Conservation (phyloP, 2,113 vertebrate species). For the Odontesthes bonariensis region DNA sequence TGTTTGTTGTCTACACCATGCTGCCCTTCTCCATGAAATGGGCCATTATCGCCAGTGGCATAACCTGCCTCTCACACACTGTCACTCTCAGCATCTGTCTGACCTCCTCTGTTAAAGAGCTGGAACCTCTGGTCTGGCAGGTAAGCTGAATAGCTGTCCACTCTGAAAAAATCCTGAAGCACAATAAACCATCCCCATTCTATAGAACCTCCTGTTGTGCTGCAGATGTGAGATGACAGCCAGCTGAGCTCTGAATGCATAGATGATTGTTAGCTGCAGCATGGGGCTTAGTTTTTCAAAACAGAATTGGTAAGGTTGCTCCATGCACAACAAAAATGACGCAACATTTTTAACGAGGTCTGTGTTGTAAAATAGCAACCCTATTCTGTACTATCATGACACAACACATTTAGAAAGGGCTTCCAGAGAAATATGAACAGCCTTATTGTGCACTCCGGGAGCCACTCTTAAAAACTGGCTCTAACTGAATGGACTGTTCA, state of each 20-base stretch:
- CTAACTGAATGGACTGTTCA: conserved; percentile 19
- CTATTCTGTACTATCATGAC: conserved; percentile 9
- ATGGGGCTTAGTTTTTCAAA: not conserved
- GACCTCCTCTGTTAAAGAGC: conserved; percentile 78
- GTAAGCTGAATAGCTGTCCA: conserved; percentile 60
- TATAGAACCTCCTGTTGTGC: not conserved
- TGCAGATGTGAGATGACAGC: not conserved
- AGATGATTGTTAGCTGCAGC: not conserved
- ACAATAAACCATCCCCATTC: not conserved
- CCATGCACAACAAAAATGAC: conserved; percentile 18
- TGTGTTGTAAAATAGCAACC: conserved; percentile 29
- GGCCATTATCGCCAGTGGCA: conserved; percentile 90
- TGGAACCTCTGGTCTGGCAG: conserved; percentile 95
- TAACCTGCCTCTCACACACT: conserved; percentile 95
- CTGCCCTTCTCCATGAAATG: conserved; percentile 97
- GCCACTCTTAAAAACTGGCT: conserved; percentile 19
- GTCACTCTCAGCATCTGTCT: conserved; percentile 91
- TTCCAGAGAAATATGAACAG: conserved; percentile 37
- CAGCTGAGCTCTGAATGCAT: not conserved
- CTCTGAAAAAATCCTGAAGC: not conserved
- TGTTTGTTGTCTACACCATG: conserved; percentile 99
- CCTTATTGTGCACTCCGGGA: conserved; percentile 23
- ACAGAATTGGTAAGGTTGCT: not conserved
- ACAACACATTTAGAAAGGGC: conserved; percentile 25
- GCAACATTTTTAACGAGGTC: conserved; percentile 26